These are phyloP conservation scores for Fragum whitleyi DNA, from an alignment of 2,888 invertebrate species.

Conservation along the genomic window DNA sequence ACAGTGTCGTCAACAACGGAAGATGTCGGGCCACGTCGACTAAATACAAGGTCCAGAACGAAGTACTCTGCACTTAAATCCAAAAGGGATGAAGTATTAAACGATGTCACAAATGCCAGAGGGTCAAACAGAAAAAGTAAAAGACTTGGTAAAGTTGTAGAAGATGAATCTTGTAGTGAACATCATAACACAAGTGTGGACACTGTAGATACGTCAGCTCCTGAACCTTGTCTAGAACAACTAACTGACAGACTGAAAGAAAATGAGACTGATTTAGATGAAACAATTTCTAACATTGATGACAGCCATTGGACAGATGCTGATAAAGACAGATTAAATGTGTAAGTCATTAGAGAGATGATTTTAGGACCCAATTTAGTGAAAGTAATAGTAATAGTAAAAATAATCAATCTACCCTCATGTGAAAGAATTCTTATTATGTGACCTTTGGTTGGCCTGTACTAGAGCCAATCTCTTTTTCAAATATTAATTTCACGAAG, in stretches of 20 bases:
- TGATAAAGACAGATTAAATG: slow-evolving; percentile 40
- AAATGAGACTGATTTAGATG: background rate
- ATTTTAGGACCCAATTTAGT: too few species aligned
- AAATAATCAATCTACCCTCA: too few species aligned
- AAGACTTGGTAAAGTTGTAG: background rate
- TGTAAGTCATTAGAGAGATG: slow-evolving; percentile 43
- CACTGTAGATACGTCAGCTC: background rate
- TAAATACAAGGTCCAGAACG: background rate
- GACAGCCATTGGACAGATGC: slow-evolving; percentile 29
- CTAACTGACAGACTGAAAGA: background rate
- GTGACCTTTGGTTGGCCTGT: too few species aligned
- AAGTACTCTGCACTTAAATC: background rate
- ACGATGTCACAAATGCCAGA: background rate
- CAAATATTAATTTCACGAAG: too few species aligned
- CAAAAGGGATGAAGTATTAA: background rate
- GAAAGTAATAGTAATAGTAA: too few species aligned
- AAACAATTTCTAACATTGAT: background rate
- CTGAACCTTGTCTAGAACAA: background rate
- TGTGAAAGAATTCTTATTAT: too few species aligned
- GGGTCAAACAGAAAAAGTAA: background rate
- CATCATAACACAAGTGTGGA: background rate
- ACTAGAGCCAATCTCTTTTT: too few species aligned
- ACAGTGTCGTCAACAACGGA: slow-evolving; percentile 8
- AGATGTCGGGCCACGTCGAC: slow-evolving; percentile 1
- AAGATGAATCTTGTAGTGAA: background rate